Conservation (phyloP, 1,140 invertebrate genomes). For the Oryzaephilus surinamensis region DNA sequence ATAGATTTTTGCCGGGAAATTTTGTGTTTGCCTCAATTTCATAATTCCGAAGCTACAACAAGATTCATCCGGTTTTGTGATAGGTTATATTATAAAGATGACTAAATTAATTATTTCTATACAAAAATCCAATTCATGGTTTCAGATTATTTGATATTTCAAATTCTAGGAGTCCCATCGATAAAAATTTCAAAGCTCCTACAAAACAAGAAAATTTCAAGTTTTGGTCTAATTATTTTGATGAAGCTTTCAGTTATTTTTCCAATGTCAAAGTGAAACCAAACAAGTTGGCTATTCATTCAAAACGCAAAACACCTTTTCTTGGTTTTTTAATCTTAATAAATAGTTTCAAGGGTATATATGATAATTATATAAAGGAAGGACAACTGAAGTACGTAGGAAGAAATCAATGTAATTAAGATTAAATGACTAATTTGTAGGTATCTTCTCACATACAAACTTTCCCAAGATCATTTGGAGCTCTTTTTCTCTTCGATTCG, state of each 20-base stretch:
- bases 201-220: background rate
- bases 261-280: background rate
- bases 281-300: slow-evolving; percentile 1
- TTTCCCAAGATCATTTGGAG: slow-evolving; percentile 14
- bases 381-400: background rate
- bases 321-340: slow-evolving; percentile 4
- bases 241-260: slow-evolving; percentile 1
- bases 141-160: slow-evolving; percentile 14
- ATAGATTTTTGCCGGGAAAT: slow-evolving; percentile 7
- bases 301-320: slow-evolving; percentile 4
- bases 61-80: slow-evolving; percentile 3
- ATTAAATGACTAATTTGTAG: background rate
- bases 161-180: background rate
- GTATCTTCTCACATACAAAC: slow-evolving; percentile 8
- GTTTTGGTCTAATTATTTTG: background rate
- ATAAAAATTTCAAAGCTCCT: slow-evolving; percentile 1
- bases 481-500: slow-evolving; percentile 13
- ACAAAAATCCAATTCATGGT: slow-evolving; percentile 8
- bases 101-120: background rate
- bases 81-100: background rate
- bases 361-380: slow-evolving; percentile 1
- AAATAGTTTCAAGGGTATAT: background rate
- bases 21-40: background rate
- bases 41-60: slow-evolving; percentile 2
- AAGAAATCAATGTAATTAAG: background rate